Percentiles rank a stretch among this genome's conserved stretches.
phyloP scores from a whole-genome alignment of 23 tunicate species.

The Trididemnum nubilum region DNA sequence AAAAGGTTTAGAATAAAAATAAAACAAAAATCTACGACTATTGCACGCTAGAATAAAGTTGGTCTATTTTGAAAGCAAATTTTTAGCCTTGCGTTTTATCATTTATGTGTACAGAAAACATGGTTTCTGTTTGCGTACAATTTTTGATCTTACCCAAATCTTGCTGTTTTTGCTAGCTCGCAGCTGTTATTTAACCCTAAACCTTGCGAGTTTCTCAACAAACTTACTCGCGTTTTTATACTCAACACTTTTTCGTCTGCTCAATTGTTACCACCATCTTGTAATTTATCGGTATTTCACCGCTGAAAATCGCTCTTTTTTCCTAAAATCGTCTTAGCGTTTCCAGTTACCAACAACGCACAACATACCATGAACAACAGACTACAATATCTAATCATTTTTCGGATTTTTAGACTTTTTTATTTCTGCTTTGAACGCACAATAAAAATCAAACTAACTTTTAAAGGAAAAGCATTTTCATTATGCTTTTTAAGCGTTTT shows the following conservation, averaged over 20 bases:
- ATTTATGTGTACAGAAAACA: conserved; percentile 17
- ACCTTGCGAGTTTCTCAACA: conserved; percentile 34
- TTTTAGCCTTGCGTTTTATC: conserved; percentile 3
- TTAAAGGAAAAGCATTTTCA: too few species aligned
- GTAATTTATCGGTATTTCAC: too few species aligned
- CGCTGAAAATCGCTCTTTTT: too few species aligned
- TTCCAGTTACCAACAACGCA: too few species aligned
- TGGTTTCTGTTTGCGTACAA: conserved; percentile 8
- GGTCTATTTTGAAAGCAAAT: conserved; percentile 10
- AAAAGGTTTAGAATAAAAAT: not conserved
- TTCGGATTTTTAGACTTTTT: too few species aligned
- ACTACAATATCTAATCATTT: too few species aligned
- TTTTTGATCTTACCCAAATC: not conserved
- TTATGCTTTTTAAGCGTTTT: too few species aligned
- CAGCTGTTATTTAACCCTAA: conserved; percentile 42
- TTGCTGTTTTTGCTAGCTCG: conserved; percentile 7
- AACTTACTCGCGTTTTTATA: conserved; percentile 33
- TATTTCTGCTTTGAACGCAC: too few species aligned
- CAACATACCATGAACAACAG: too few species aligned
- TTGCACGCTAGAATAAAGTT: not conserved
- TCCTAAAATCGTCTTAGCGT: too few species aligned
- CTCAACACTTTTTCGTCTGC: conserved; percentile 28
- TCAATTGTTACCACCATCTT: too few species aligned
- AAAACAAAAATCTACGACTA: not conserved
- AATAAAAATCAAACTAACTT: too few species aligned